Evolutionary conservation across 30 jellyfish, hydroid and myxozoan species (phyloP), one percentile per base, ranked within the genome.

Genomic region (Pelagia noctiluca): DNA sequence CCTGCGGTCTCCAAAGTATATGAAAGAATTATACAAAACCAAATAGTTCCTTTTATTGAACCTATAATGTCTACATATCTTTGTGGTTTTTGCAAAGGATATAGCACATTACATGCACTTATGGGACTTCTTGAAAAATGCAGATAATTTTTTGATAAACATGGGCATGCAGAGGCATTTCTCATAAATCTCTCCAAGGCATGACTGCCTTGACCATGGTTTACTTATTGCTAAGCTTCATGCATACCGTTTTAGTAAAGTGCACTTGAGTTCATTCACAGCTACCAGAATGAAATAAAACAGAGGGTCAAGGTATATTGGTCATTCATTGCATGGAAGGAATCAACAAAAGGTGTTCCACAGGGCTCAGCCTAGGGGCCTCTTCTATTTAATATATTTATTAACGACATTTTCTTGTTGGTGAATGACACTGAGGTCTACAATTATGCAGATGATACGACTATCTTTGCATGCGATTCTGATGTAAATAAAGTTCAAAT

Each of bases 381-480:
- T n/a, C n/a, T n/a, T n/a, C n/a, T n/a, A n/a, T 24, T 63, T 63
- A 63, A 12, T 8, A 26, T 21, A 26, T 63, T 50, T 18, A 2
- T 18, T 63, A 12, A 50, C n/a, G n/a, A n/a, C n/a, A n/a, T n/a
- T n/a, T n/a, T n/a, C n/a, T n/a, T n/a, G n/a, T n/a, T n/a, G n/a
- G n/a, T n/a, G n/a, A n/a, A n/a, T n/a, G n/a, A n/a, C n/a, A n/a
- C n/a, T n/a, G n/a, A n/a, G n/a, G n/a, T n/a, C n/a, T n/a, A n/a
- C n/a, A n/a, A n/a, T n/a, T n/a, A n/a, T n/a, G n/a, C n/a, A n/a
- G n/a, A n/a, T n/a, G n/a, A n/a, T n/a, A n/a, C n/a, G n/a, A n/a
- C n/a, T n/a, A n/a, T n/a, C n/a, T n/a, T n/a, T n/a, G 81, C 64
- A 34, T 68, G 81, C 63, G 81, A 34, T 68, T 34, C 64, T 68